Base-by-base conservation (phyloP, 2,888 invertebrate genomes). In the Drosophila tripunctata region DNA sequence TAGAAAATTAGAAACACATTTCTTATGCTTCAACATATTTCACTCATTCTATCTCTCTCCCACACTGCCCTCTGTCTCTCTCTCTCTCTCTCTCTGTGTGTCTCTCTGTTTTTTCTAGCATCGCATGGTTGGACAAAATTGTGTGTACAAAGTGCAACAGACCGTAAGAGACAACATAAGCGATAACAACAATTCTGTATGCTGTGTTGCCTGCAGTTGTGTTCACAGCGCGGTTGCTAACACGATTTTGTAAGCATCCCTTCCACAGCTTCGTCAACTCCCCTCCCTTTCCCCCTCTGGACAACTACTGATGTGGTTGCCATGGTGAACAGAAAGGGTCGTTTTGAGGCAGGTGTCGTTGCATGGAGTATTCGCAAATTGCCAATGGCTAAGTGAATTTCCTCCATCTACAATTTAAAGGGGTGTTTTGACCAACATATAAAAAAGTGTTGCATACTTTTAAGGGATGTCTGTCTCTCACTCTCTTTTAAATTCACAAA, bases 141-240 rank as follows among this genome's bases (percentile, higher is more conserved):
- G 44, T 75, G 75, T 66, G 70, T 74, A 61, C 73, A 67, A 75
- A 87, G 67, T 83, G 81, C 87, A 88, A 73, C 78, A 87, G 87
- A 87, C 87, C 87, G 87, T 81, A 87, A 87, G 85, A 87, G 87
- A 87, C 87, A 84, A 81, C 84, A 82, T 79, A 75, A 81, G 75
- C 78, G 80, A 76, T 78, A 82, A 75, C 78, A 78, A 73, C 69
- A 57, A 65, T 67, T 66, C 70, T 64, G 44, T 58, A 61, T 62
- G 58, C 60, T 66, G 24, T 48, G 60, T 67, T 67, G 76, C 74
- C 74, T 57, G 47, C 48, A 62, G 67, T 38, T 76, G 65, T 75
- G 77, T 68, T 71, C 74, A 57, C 70, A 76, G 51, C 68, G 73
- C 68, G 78, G 78, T 80, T 81, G 80, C 80, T 67, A 81, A 77